Conservation (phyloP, 1,140 invertebrate genomes). For the Radopholus similis region DNA sequence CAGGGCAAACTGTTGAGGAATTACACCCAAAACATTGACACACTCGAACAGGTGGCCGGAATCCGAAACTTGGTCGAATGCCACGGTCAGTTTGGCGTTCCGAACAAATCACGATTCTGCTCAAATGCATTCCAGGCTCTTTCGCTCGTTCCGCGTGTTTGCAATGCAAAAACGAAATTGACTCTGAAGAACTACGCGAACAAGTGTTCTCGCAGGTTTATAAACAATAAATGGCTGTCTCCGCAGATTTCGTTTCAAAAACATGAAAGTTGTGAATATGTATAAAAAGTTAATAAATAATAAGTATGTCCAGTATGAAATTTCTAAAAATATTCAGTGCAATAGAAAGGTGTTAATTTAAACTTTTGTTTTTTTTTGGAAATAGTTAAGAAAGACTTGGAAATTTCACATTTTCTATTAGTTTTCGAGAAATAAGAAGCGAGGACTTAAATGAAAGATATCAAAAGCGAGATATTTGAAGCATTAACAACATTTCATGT, state of each 20-base stretch:
- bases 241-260: too few species aligned
- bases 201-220: constrained; percentile 33
- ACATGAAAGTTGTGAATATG: too few species aligned
- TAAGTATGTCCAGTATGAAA: too few species aligned
- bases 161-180: constrained; percentile 26
- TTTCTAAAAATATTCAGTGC: too few species aligned
- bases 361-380: neutral
- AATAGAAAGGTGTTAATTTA: too few species aligned
- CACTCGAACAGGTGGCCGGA: constrained; percentile 78
- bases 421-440: too few species aligned
- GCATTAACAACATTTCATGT: too few species aligned
- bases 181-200: constrained; percentile 35
- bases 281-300: too few species aligned
- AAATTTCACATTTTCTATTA: too few species aligned
- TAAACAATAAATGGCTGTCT: neutral
- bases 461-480: too few species aligned
- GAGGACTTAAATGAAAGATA: too few species aligned
- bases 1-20: constrained; percentile 77
- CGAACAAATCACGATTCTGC: neutral
- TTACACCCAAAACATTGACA: constrained; percentile 91
- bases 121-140: constrained; percentile 19
- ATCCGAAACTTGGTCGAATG: constrained; percentile 63
- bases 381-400: too few species aligned
- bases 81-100: constrained; percentile 62
- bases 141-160: constrained; percentile 34